Percentiles rank a stretch among this genome's conserved stretches.
Evolutionary conservation across 2,888 invertebrate genomes (phyloP).

Genomic region (Horisme vitalbata): DNA sequence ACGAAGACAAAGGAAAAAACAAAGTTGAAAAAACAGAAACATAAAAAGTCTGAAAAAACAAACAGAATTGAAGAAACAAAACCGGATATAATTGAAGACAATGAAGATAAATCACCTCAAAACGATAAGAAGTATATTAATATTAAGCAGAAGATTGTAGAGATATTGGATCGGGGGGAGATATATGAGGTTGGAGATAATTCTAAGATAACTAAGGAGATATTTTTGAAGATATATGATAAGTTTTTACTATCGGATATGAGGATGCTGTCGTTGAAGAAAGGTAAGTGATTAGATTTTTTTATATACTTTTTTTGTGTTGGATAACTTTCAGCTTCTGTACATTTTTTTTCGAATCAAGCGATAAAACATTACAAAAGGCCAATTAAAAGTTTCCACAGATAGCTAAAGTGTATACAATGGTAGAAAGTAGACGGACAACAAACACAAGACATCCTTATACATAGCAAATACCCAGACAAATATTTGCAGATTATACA

Average conservation of each 20-base stretch:
- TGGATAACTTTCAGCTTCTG: too few species aligned
- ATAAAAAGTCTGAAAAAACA: neutral
- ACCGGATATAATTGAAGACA: constrained; percentile 3
- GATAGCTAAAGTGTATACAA: too few species aligned
- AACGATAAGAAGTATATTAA: constrained; percentile 10
- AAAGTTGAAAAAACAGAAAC: neutral
- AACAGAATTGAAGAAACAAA: neutral
- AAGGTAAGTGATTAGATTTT: constrained; percentile 15
- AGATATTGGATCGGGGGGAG: constrained; percentile 12
- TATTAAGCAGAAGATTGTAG: constrained; percentile 12
- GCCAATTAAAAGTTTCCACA: too few species aligned
- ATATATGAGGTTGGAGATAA: constrained; percentile 4
- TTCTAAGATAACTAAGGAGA: constrained; percentile 3
- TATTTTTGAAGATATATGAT: constrained; percentile 18
- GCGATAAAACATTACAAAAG: too few species aligned
- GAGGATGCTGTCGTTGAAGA: constrained; percentile 21
- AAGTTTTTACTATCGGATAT: constrained; percentile 17
- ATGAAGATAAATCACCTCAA: constrained; percentile 12
- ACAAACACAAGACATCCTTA: too few species aligned
- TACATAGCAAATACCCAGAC: too few species aligned
- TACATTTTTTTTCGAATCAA: too few species aligned
- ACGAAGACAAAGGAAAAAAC: constrained; percentile 5
- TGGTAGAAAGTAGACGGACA: too few species aligned
- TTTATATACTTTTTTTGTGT: too few species aligned
- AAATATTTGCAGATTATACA: too few species aligned